Evolutionary conservation across 2,888 invertebrate species (phyloP).

Genomic region (Diadegma fenestrale): DNA sequence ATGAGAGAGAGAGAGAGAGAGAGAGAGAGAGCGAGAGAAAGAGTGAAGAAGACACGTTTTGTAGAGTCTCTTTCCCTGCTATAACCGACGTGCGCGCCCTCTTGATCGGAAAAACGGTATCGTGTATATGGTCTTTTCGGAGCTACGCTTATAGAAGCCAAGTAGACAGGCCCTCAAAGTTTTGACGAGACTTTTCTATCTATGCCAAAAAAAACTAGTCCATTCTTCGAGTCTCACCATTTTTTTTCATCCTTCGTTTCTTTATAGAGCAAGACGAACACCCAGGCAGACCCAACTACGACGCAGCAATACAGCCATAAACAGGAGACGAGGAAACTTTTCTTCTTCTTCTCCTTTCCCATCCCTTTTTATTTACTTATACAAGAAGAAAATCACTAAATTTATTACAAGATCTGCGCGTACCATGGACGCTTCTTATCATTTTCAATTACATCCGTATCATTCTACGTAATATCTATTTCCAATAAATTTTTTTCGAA

Average conservation of each 20-base stretch:
- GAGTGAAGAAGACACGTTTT: slow-evolving; percentile 54
- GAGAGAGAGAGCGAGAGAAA: slow-evolving; percentile 20
- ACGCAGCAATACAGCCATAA: slow-evolving; percentile 20
- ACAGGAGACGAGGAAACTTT: slow-evolving; percentile 41
- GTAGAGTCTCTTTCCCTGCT: slow-evolving; percentile 51
- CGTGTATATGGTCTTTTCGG: background rate
- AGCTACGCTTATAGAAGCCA: slow-evolving; percentile 26
- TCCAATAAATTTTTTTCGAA: no score
- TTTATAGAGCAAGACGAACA: slow-evolving; percentile 37
- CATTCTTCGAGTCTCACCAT: slow-evolving; percentile 31
- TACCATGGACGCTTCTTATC: background rate
- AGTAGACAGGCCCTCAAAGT: slow-evolving; percentile 44
- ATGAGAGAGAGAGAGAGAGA: slow-evolving; percentile 18
- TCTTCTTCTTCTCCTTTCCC: background rate
- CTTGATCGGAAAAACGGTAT: slow-evolving; percentile 37
- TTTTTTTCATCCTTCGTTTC: background rate
- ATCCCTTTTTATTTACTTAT: background rate
- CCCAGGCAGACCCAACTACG: slow-evolving; percentile 2
- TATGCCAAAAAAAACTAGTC: slow-evolving; percentile 30
- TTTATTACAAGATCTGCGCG: background rate
- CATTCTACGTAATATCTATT: no score
- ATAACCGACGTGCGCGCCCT: slow-evolving; percentile 47
- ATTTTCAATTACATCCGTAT: background rate
- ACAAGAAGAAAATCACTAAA: background rate
- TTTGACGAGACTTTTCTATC: slow-evolving; percentile 52